Base-by-base conservation (phyloP, 2,797 vertebrate species). In the Coregonus sp. region DNA sequence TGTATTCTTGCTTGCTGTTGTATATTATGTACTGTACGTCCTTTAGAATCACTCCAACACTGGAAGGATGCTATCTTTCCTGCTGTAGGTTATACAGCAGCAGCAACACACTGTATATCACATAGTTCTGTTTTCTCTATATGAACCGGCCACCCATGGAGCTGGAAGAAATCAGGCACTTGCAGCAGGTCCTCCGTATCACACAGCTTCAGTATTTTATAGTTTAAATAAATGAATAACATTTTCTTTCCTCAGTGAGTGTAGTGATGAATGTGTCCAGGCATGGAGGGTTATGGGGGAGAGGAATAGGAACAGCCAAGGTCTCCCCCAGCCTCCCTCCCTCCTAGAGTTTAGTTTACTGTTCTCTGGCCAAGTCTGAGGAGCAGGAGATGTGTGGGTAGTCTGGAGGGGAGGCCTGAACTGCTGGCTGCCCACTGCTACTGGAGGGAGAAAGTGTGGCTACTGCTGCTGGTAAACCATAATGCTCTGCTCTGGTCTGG, bases 321-420 rank as follows among this genome's bases (percentile, higher is more conserved):
- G 52, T 15, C 14, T 56, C 40, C 84, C 35, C 16, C 83, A 80
- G 76, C 78, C 85, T 47, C 7, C 40, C 40, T 11, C 40, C 40
- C 40, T 47, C 40, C 40, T 2, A 15, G n/a, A 29, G 25, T 80
- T 71, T 40, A 5, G 66, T 82, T 73, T 68, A 12, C 68, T 70
- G 79, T 73, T 84, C 56, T 37, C 80, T 77, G 76, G 82, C 78
- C 40, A 25, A 51, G 59, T 9, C 69, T n/a, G 56, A 40, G 16
- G 47, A 40, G 25, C 16, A 51, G 50, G 68, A 78, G 75, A 73
- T 59, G 20, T 72, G 75, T 77, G 56, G 59, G 29, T 11, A 65
- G 61, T 59, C 56, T 59, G 18, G n/a, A 14, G 20, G n/a, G 47
- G 68, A 71, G 33, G 15, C 35, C 37, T 63, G 6, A 70, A 9